Evolutionary conservation across 2,797 vertebrate species (phyloP), one percentile per base, ranked within the genome.

Genomic region (Echiichthys vipera): DNA sequence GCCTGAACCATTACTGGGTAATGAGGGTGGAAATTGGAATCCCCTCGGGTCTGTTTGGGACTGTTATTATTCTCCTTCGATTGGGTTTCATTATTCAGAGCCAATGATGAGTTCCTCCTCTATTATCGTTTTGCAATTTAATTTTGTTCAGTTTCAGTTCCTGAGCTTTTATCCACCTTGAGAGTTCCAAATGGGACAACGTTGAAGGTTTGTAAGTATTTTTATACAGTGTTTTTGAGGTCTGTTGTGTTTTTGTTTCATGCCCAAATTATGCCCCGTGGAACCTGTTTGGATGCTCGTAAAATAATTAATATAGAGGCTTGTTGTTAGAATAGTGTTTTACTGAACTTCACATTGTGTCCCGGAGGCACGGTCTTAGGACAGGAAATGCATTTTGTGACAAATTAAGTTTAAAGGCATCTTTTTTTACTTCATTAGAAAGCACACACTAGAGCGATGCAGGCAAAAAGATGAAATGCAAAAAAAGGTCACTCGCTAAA

Each of bases 1-100:
- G 87, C 72, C 81, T 56, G 68, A 57, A 59, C 82, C 77, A 85
- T 92, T 85, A 86, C 84, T 47, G 82, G 27, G 71, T 88, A 90
- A 91, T 88, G 85, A 92, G 74, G 84, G 82, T 62, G 75, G 82
- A 83, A 82, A 91, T 88, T 88, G 83, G 83, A 91, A 70, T 84
- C 85, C 77, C n/a, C 78, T 73, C 40, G 15, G 75, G 80, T 84
- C 65, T 77, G 74, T 87, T 93, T 83, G 77, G 68, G 64, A 81
- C 80, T 49, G 54, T 78, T 86, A 83, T 83, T 82, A 84, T 84
- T 84, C 84, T 84, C 80, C 64, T 81, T 73, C 42, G 5, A 79
- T 66, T 81, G 81, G 77, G 74, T 89, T 89, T 83, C 58, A 86
- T 88, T 84, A 89, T 87, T 75, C 69, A 73, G 68, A 84, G 77